A percentile compares a stretch with the other conserved stretches of the same genome.
Evolutionary conservation across 1,140 invertebrate species (phyloP).

Genomic region (Drosophila sulfurigaster): DNA sequence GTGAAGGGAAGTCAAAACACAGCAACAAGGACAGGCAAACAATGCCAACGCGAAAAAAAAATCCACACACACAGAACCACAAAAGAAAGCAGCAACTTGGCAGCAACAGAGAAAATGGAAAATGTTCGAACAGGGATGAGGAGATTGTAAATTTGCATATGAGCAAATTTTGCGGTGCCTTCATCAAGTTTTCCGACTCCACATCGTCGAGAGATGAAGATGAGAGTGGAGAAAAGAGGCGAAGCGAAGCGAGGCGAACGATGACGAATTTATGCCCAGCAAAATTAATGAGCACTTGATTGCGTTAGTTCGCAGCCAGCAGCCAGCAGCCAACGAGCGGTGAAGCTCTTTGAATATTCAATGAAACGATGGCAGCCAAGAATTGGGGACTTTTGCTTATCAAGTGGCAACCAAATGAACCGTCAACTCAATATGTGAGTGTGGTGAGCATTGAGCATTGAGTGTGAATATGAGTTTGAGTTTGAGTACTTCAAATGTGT

Average conservation of each 20-base stretch:
- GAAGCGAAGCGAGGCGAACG: background rate
- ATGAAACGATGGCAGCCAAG: conserved; percentile 29
- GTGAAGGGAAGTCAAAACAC: conserved; percentile 2
- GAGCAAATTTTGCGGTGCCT: conserved; percentile 55
- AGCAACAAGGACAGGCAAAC: conserved; percentile 53
- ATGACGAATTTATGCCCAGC: conserved; percentile 35
- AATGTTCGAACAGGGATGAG: background rate
- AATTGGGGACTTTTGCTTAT: conserved; percentile 29
- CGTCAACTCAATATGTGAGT: conserved; percentile 1
- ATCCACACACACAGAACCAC: conserved; percentile 10
- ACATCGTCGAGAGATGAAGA: background rate
- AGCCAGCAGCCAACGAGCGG: background rate
- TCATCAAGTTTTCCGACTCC: conserved; percentile 43
- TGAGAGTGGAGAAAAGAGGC: background rate
- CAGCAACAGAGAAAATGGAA: conserved; percentile 13
- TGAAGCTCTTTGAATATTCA: conserved; percentile 49
- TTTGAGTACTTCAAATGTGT: conserved; percentile 1
- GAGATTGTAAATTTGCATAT: conserved; percentile 46
- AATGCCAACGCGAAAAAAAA: conserved; percentile 36
- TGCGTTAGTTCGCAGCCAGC: conserved; percentile 47
- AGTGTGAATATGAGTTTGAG: background rate
- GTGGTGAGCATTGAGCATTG: background rate
- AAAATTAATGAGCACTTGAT: conserved; percentile 58
- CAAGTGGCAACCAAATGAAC: conserved; percentile 15
- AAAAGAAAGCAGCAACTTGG: conserved; percentile 16